Percentiles rank a stretch among this genome's conserved stretches.
Conservation (phyloP, 1,140 invertebrate genomes). For the Vanessa tameamea region DNA sequence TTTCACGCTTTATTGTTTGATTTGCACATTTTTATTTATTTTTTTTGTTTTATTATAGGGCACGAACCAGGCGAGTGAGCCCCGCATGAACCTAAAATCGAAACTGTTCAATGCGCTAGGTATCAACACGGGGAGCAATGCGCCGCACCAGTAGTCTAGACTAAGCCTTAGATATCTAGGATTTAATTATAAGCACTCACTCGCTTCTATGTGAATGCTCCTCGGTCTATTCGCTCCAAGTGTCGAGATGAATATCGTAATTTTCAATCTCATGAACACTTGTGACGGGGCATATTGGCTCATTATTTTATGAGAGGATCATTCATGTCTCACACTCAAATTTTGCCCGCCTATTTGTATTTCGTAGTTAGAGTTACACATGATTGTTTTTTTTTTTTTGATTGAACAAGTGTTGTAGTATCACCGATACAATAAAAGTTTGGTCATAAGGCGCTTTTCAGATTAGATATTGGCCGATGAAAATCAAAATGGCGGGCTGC, state of each 20-base stretch:
- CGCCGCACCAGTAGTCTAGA: constrained; percentile 73
- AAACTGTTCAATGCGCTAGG: constrained; percentile 81
- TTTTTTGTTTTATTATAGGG: constrained; percentile 71
- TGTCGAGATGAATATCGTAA: background rate
- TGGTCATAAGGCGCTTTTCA: constrained; percentile 22
- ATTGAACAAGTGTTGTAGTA: no score
- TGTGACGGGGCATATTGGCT: constrained; percentile 34
- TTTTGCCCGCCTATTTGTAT: constrained; percentile 58
- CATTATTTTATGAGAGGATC: constrained; percentile 50
- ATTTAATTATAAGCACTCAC: constrained; percentile 61
- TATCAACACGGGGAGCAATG: constrained; percentile 74
- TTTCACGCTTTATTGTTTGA: constrained; percentile 7
- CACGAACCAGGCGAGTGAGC: constrained; percentile 75
- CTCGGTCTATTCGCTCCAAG: constrained; percentile 25
- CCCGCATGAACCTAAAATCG: constrained; percentile 79
- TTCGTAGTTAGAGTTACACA: constrained; percentile 43
- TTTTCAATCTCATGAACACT: constrained; percentile 11
- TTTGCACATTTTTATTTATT: constrained; percentile 64
- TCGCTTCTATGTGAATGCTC: constrained; percentile 59
- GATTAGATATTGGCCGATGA: constrained; percentile 32
- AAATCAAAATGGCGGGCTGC: constrained; percentile 55
- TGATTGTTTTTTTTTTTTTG: background rate
- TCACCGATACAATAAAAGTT: no score
- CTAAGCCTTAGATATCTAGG: constrained; percentile 53
- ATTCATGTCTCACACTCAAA: constrained; percentile 61